Percentiles rank a stretch among this genome's conserved stretches.
These are phyloP conservation scores for Vollenhovia emeryi DNA, from an alignment of 1,140 invertebrate species.

Conservation along the genomic window DNA sequence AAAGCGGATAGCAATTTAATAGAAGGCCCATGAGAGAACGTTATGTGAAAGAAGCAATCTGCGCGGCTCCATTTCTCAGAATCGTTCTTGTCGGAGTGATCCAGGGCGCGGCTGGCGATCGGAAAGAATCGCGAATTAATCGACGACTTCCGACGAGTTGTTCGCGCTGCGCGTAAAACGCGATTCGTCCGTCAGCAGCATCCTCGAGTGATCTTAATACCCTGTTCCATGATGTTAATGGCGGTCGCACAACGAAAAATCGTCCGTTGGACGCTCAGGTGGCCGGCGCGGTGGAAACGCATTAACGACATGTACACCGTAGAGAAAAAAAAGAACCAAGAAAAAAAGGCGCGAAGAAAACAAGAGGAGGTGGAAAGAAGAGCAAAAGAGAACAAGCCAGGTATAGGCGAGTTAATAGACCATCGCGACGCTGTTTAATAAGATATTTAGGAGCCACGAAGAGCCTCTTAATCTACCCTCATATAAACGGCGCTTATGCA, in stretches of 20 bases:
- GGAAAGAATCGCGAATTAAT: constrained; percentile 36
- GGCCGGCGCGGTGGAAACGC: constrained; percentile 29
- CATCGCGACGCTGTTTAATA: constrained; percentile 74
- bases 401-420: constrained; percentile 64
- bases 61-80: constrained; percentile 30
- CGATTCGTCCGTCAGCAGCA: neutral
- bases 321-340: constrained; percentile 47
- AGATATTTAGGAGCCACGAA: constrained; percentile 75
- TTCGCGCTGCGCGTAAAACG: constrained; percentile 32
- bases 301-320: constrained; percentile 35
- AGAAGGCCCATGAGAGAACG: constrained; percentile 24
- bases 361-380: constrained; percentile 13
- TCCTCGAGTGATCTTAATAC: constrained; percentile 51
- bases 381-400: neutral
- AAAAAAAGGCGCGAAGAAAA: constrained; percentile 41
- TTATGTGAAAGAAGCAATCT: constrained; percentile 46
- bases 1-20: constrained; percentile 63
- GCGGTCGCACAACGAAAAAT: constrained; percentile 30
- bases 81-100: constrained; percentile 30
- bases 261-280: neutral
- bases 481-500: constrained; percentile 37
- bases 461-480: constrained; percentile 73
- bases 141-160: constrained; percentile 46
- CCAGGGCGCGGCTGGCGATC: constrained; percentile 27
- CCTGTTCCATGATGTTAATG: constrained; percentile 24